phyloP scores from a whole-genome alignment of 1,140 invertebrate genomes.

The Caenorhabditis tropicalis region DNA sequence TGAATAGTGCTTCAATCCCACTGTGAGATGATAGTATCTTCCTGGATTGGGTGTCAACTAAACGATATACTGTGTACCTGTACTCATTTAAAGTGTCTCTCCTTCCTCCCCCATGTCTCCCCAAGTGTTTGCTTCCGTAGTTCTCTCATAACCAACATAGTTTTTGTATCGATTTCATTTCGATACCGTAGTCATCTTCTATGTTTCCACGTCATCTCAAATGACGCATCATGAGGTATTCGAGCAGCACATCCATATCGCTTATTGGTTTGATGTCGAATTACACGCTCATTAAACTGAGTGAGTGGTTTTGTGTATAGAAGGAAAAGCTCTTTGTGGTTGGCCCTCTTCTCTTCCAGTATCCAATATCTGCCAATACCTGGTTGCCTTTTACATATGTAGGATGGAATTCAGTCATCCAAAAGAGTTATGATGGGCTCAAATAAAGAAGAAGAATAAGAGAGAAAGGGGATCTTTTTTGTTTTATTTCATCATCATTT shows the following conservation, averaged over 20 bases:
- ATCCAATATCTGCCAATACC: constrained; percentile 42
- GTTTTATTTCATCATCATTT: not conserved
- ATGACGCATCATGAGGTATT: constrained; percentile 35
- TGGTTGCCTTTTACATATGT: constrained; percentile 32
- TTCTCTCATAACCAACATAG: not conserved
- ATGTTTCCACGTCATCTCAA: not conserved
- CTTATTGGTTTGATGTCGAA: constrained; percentile 45
- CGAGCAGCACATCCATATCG: constrained; percentile 28
- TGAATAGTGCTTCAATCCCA: constrained; percentile 4
- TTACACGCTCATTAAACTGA: constrained; percentile 45
- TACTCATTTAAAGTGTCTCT: not conserved
- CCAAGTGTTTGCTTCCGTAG: not conserved
- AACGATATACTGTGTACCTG: constrained; percentile 1
- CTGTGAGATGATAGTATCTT: constrained; percentile 25
- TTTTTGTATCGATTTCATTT: constrained; percentile 5
- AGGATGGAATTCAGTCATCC: constrained; percentile 24
- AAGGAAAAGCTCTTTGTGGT: constrained; percentile 36
- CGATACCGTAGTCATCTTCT: constrained; percentile 3
- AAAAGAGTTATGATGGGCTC: not conserved
- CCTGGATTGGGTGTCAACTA: constrained; percentile 28
- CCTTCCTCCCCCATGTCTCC: not conserved
- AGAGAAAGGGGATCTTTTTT: not conserved
- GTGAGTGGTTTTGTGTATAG: constrained; percentile 44
- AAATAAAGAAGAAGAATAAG: not conserved
- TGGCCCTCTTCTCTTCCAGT: not conserved